Base-by-base conservation (phyloP, 1,140 invertebrate species). In the Drosophila jambulina region DNA sequence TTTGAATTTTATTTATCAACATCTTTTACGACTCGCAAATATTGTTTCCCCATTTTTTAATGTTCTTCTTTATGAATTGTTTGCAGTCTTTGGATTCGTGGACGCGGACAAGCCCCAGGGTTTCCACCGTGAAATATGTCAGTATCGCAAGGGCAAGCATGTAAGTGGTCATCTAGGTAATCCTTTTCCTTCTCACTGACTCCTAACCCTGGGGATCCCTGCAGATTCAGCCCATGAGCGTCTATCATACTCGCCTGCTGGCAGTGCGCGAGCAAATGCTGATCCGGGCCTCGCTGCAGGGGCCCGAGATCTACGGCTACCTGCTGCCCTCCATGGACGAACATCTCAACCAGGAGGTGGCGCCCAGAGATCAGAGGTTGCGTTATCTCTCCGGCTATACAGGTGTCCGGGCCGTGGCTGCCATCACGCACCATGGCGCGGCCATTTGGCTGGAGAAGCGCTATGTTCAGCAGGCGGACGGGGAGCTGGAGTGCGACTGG, bases 401-500 rank as follows among this genome's bases (percentile, higher is more conserved):
- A 59, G 98, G 98, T 3, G 96, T 95, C 19, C 95, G 95, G 42
- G 98, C 96, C 1, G 95, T 95, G 3, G 97, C 96, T 1, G 94
- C 98, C 3, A 94, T 99, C 5, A 98, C 97, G 0, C 82, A 93
- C 46, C 93, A 94, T n/a, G 95, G 95, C 27, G 97, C 98, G 0
- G 95, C 96, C 2, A 82, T 99, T 21, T 99, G 98, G 98, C 97
- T 98, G 3, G 97, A 99, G 91, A 95, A 97, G 3, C 94, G 97
- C 34, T 99, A 99, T 93, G 95, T 96, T 80, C 92, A 96, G 25
- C 96, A 96, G 80, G 97, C 97, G 0, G 95, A 97, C 51, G 93
- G 95, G 21, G 94, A 97, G 82, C 93, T 98, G 4, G 95, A 96
- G 75, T 97, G 96, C 80, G 95, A 96, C 68, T 98, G 97, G 97